Evolutionary conservation across 2,888 invertebrate species (phyloP).

Genomic region (Clusia tigrina): DNA sequence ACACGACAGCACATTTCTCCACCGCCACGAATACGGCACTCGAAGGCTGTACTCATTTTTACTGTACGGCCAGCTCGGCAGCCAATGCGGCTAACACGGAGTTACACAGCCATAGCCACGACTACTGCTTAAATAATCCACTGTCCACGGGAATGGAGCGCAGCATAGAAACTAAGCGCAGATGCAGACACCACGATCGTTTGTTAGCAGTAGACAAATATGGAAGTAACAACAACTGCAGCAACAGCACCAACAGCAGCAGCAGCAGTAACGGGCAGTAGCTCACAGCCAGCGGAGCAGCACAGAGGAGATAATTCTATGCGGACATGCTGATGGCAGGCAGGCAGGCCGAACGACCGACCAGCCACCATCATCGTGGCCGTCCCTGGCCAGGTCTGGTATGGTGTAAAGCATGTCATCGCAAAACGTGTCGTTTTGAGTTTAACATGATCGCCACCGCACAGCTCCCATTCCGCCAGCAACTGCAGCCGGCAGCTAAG

Average conservation of each 20-base stretch:
- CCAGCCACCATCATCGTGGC: not conserved
- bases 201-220: not conserved
- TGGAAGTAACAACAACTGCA: not conserved
- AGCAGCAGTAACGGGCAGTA: not conserved
- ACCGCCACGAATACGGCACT: no score
- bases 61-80: no score
- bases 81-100: no score
- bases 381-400: not conserved
- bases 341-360: no score
- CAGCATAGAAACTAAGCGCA: no score
- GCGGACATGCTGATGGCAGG: no score
- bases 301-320: not conserved
- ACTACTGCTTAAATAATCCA: no score
- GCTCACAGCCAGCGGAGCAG: not conserved
- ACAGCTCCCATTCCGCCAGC: not conserved
- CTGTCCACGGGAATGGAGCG: no score
- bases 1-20: not conserved
- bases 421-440: not conserved
- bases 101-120: no score
- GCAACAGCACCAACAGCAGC: not conserved
- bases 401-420: not conserved
- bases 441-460: not conserved
- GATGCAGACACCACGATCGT: no score
- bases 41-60: no score
- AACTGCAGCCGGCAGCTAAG: not conserved